Conservation (phyloP, 2,888 invertebrate species). For the Drosophila kambysellisi region DNA sequence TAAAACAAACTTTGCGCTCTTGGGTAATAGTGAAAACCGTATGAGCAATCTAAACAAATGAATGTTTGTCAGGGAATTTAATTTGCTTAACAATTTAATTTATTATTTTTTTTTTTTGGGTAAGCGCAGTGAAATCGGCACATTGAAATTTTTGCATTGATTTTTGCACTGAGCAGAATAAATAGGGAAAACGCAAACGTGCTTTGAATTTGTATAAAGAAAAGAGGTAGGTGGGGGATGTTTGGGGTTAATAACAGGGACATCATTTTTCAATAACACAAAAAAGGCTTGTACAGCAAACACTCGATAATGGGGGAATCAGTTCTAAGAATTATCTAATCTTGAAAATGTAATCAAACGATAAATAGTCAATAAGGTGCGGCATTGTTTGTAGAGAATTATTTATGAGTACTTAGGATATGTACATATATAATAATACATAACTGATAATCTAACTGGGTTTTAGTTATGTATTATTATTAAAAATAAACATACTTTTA, state of each 20-base stretch:
- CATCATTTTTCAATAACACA: background rate
- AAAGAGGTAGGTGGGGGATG: background rate
- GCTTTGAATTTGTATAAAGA: conserved; percentile 35
- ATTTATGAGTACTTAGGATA: background rate
- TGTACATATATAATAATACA: background rate
- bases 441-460: background rate
- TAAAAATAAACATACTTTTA: background rate
- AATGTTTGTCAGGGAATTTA: conserved; percentile 11
- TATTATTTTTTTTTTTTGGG: conserved; percentile 7
- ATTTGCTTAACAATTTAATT: conserved; percentile 10
- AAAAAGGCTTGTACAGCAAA: background rate
- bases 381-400: background rate
- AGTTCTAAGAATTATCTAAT: conserved; percentile 1
- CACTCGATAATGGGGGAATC: conserved; percentile 8
- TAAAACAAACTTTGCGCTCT: conserved; percentile 38
- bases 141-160: conserved; percentile 59
- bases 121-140: conserved; percentile 47
- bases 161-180: conserved; percentile 34
- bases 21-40: conserved; percentile 51
- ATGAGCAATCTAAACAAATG: conserved; percentile 22
- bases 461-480: background rate
- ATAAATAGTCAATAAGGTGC: background rate
- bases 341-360: background rate
- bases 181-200: conserved; percentile 55
- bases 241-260: background rate